phyloP scores from a whole-genome alignment of 2,113 vertebrate genomes.

The Apodemus speciosus region DNA sequence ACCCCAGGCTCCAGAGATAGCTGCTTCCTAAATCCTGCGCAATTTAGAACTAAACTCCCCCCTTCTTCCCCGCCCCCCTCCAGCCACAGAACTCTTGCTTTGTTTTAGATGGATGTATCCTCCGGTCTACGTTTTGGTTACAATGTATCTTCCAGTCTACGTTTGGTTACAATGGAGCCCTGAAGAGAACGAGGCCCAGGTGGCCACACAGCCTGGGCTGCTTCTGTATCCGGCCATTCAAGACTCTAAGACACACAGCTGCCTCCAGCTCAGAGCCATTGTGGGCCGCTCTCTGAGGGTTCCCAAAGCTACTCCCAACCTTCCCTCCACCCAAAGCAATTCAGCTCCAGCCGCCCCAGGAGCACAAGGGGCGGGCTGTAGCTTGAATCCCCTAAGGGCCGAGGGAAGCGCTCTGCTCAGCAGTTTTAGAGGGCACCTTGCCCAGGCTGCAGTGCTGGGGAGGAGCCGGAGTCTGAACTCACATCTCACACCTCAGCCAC shows the following conservation, averaged over 20 bases:
- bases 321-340: neutral
- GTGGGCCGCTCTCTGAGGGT: constrained; percentile 33
- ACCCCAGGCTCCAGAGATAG: neutral
- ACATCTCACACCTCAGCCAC: neutral
- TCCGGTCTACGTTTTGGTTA: neutral
- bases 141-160: neutral
- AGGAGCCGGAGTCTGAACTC: neutral
- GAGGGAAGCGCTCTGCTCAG: neutral
- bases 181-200: constrained; percentile 46
- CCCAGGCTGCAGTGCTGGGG: neutral
- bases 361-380: constrained; percentile 14
- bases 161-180: constrained; percentile 14
- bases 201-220: neutral
- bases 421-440: constrained; percentile 26
- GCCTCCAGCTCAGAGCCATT: neutral
- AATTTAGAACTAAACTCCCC: neutral
- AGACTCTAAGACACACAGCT: neutral
- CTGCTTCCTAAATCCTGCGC: neutral
- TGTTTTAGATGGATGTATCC: neutral
- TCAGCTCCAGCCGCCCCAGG: neutral
- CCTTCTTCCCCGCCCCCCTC: too few species aligned
- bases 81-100: neutral
- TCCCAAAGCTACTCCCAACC: neutral
- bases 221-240: constrained; percentile 25
- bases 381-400: constrained; percentile 5